Percentiles rank a stretch among this genome's conserved stretches.
Evolutionary conservation across 2,113 vertebrate species (phyloP).

Genomic region (Nestor notabilis): DNA sequence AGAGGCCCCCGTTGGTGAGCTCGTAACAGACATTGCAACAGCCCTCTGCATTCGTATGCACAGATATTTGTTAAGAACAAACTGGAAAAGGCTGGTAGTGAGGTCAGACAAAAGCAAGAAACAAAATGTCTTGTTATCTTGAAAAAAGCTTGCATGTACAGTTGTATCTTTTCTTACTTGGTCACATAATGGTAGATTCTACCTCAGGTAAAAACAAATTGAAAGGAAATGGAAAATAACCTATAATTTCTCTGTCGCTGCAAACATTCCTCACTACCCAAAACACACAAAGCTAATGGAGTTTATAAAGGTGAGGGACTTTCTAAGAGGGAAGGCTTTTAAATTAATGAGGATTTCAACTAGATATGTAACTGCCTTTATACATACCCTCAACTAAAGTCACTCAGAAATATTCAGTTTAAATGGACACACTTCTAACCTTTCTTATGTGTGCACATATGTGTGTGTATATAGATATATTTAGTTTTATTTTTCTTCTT

Average conservation of each 20-base stretch:
- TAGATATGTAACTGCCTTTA: background rate
- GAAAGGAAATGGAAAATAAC: background rate
- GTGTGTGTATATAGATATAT: background rate
- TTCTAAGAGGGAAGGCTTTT: background rate
- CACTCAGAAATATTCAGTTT: background rate
- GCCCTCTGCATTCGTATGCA: background rate
- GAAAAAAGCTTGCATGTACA: background rate
- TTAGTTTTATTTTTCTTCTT: background rate
- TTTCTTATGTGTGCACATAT: background rate
- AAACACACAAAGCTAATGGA: background rate
- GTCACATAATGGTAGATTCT: background rate
- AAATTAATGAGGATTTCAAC: background rate
- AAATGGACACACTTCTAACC: background rate
- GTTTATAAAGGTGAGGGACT: background rate
- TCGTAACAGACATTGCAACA: background rate
- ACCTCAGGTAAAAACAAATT: background rate
- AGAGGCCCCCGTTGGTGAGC: background rate
- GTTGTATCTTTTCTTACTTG: background rate
- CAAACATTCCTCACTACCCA: background rate
- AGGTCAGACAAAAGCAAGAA: background rate
- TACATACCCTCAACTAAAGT: background rate
- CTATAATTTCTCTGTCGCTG: background rate
- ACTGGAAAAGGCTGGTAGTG: background rate
- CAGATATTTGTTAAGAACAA: background rate
- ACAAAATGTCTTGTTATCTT: background rate